These are phyloP conservation scores for Podiceps cristatus DNA, from an alignment of 2,113 vertebrate species.

Conservation along the genomic window DNA sequence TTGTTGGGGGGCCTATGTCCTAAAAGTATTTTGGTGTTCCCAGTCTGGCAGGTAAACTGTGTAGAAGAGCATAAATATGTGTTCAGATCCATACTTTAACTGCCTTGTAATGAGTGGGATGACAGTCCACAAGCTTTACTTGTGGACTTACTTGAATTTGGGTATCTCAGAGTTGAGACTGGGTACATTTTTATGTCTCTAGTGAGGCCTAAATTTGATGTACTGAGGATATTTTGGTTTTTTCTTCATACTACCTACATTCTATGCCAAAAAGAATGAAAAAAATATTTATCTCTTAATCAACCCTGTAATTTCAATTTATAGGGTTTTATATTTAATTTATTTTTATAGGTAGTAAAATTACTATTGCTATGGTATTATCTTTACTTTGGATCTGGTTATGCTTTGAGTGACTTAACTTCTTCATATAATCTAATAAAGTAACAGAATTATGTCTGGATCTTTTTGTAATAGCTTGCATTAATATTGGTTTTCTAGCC, in stretches of 20 bases:
- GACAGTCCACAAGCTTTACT: neutral
- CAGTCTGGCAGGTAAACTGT: neutral
- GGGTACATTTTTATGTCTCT: neutral
- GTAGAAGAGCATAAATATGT: neutral
- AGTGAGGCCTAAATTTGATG: neutral
- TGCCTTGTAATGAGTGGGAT: neutral
- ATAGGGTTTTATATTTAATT: neutral
- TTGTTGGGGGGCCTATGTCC: accelerated
- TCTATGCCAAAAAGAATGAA: neutral
- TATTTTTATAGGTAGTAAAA: neutral
- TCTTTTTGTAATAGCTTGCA: neutral
- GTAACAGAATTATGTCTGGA: neutral
- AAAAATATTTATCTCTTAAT: neutral
- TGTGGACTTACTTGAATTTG: neutral
- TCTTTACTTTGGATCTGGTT: neutral
- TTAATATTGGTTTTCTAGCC: neutral
- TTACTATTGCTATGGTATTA: neutral
- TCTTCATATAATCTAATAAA: neutral
- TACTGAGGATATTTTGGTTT: neutral
- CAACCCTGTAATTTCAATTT: neutral
- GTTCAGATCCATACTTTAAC: neutral
- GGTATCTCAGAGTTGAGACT: neutral
- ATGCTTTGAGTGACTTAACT: neutral
- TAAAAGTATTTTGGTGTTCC: neutral
- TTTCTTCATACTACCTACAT: neutral